Conservation (phyloP, 2,113 vertebrate species). For the Dicrurus megarhynchus region DNA sequence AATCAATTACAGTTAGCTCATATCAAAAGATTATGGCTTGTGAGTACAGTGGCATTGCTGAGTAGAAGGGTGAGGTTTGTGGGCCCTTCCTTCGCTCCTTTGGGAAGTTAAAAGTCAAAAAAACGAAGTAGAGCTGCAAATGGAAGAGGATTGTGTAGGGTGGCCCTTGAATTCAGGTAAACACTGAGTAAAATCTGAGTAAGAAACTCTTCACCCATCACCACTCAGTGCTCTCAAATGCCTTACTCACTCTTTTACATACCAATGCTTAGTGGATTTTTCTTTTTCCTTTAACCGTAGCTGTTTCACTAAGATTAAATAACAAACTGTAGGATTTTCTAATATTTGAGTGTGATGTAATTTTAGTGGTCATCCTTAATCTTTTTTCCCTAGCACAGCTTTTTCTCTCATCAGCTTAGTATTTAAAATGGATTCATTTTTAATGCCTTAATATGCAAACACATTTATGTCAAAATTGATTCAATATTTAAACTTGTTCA, state of each 20-base stretch:
- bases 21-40: neutral
- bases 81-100: fast-evolving
- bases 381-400: conserved; percentile 41
- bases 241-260: neutral
- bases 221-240: neutral
- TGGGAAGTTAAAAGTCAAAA: neutral
- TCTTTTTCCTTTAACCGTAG: neutral
- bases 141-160: neutral
- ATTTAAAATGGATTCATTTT: conserved; percentile 62
- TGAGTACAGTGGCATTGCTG: neutral
- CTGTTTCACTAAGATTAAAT: conserved; percentile 47
- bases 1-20: neutral
- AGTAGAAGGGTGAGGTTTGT: neutral
- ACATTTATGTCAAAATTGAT: conserved; percentile 63
- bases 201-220: neutral
- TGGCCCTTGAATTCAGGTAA: neutral
- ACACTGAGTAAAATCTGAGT: neutral
- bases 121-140: neutral
- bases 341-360: conserved; percentile 18
- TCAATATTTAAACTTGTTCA: conserved; percentile 66
- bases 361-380: conserved; percentile 58
- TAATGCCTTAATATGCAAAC: conserved; percentile 64
- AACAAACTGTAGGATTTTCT: conserved; percentile 32
- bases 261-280: neutral
- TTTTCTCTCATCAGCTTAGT: conserved; percentile 38